A percentile compares a stretch with the other conserved stretches of the same genome.
Conservation (phyloP, 2,888 invertebrate genomes). For the Thera obeliscata region DNA sequence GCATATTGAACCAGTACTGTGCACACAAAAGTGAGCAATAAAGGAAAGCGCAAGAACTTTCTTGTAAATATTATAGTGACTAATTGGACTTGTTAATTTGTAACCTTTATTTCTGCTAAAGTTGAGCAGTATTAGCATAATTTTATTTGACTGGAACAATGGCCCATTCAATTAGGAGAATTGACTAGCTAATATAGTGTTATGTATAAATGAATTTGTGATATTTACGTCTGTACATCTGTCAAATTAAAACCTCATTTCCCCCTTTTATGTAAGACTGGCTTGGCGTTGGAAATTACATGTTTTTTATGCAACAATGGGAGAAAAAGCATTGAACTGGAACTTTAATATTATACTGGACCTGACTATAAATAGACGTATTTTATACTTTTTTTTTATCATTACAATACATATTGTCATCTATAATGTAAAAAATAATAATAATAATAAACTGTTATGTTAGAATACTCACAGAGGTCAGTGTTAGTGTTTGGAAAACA, state of each 20-base stretch:
- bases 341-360: not conserved
- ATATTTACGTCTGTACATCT: constrained; percentile 25
- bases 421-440: no score
- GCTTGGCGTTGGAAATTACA: not conserved
- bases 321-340: not conserved
- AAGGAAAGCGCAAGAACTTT: constrained; percentile 21
- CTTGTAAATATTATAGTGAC: constrained; percentile 29
- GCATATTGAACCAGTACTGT: not conserved
- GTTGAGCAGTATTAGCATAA: constrained; percentile 34
- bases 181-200: constrained; percentile 23
- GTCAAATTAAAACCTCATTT: not conserved
- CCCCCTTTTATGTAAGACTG: not conserved
- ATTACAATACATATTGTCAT: not conserved
- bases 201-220: constrained; percentile 22
- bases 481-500: not conserved
- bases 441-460: not conserved
- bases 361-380: not conserved
- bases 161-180: constrained; percentile 28
- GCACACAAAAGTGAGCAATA: constrained; percentile 7
- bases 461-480: not conserved
- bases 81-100: constrained; percentile 22
- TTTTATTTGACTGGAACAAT: constrained; percentile 25
- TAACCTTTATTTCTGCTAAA: constrained; percentile 31
- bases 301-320: not conserved
- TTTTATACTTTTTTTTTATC: not conserved